Evolutionary conservation across 30 jellyfish, hydroid and myxozoan genomes (phyloP).

Genomic region (Aurelia sp.): DNA sequence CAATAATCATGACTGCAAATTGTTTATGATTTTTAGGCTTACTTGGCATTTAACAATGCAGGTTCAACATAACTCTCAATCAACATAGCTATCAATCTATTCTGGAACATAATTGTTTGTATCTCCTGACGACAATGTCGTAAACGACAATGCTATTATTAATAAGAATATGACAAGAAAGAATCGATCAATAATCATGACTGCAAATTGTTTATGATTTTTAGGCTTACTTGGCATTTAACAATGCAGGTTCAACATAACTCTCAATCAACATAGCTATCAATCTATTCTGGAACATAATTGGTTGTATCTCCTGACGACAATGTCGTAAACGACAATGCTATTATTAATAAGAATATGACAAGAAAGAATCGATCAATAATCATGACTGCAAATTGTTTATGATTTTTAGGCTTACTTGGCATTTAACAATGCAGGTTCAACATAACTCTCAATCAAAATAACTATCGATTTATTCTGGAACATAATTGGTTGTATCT

Average conservation of each 20-base stretch:
- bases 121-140: no score
- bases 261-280: slow-evolving; percentile 48
- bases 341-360: slow-evolving; percentile 15
- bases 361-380: no score
- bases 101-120: no score
- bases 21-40: no score
- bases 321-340: not conserved
- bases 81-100: no score
- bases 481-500: slow-evolving; percentile 42
- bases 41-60: no score
- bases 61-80: no score
- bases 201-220: slow-evolving; percentile 66
- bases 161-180: no score
- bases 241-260: slow-evolving; percentile 45
- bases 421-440: slow-evolving; percentile 37
- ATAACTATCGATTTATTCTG: slow-evolving; percentile 39
- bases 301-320: slow-evolving; percentile 65
- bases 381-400: no score
- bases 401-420: slow-evolving; percentile 56
- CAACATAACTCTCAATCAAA: slow-evolving; percentile 56
- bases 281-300: slow-evolving; percentile 25
- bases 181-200: no score
- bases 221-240: slow-evolving; percentile 40
- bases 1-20: no score
- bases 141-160: no score